Conservation (phyloP, 1,140 invertebrate species). For the Bombus superbus region DNA sequence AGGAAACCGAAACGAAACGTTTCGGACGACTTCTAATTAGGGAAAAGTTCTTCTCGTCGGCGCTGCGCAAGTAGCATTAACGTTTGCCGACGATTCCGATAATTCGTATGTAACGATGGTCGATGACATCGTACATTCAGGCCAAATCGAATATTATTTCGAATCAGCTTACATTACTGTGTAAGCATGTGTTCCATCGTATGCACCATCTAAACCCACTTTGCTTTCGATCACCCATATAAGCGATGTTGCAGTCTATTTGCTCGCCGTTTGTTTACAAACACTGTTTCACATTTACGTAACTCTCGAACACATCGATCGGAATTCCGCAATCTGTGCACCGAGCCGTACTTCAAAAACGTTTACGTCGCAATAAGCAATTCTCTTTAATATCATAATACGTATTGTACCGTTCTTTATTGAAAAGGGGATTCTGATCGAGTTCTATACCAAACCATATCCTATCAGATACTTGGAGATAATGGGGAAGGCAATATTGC, state of each 20-base stretch:
- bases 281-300: conserved; percentile 62
- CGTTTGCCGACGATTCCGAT: conserved; percentile 3
- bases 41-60: not conserved
- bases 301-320: conserved; percentile 18
- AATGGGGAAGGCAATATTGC: not conserved
- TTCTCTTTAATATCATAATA: not conserved
- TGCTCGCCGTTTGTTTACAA: conserved; percentile 63
- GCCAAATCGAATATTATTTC: conserved; percentile 62
- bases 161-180: conserved; percentile 50
- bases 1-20: not conserved
- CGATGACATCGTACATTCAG: not conserved
- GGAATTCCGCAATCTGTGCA: conserved; percentile 13
- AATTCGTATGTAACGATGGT: conserved; percentile 32
- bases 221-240: conserved; percentile 58
- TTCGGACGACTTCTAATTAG: not conserved
- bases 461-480: not conserved
- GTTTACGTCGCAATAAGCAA: not conserved
- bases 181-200: conserved; percentile 32
- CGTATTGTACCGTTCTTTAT: not conserved
- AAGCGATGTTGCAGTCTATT: conserved; percentile 53
- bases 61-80: not conserved
- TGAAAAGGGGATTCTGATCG: not conserved
- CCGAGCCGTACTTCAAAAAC: not conserved
- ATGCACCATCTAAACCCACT: conserved; percentile 39
- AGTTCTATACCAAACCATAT: not conserved